Evolutionary conservation across 2,888 invertebrate genomes (phyloP), one percentile per base, ranked within the genome.

Genomic region (Elmis aenea): DNA sequence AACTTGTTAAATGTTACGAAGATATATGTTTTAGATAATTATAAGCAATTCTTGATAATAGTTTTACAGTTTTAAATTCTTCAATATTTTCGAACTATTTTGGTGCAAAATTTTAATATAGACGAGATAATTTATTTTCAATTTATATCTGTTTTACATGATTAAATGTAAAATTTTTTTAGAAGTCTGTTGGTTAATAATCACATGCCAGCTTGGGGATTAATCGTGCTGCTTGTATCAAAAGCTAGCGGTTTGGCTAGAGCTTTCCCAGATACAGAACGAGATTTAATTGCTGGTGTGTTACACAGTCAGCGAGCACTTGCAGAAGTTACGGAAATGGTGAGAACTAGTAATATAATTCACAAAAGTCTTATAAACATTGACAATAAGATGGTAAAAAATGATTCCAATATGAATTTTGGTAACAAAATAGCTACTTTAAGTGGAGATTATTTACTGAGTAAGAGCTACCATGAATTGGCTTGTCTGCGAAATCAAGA

Each of bases 241-340:
- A 94, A 92, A 71, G 90, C 93, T 6, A 92, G 91, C 5, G 93
- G 92, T 1, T 87, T 89, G 69, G 76, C 80, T 12, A 68, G 82
- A 0, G 81, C 81, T 61, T 83, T 87, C 45, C 82, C 87, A 0
- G 87, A 87, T 52, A 76, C 88, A 75, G 87, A 88, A 59, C 83
- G 85, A 64, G 90, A 89, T 53, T 87, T 87, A 61, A 84, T 86
- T 11, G 86, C 87, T 9, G 91, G 89, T 2, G 86, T 90, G 1
- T 65, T 90, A 18, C 84, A 89, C 58, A 86, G 88, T 46, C 92
- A 92, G 65, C 76, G 90, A 38, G 86, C 85, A 2, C 68, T 95
- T 30, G 94, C 94, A 0, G 94, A 94, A 67, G 88, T 94, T n/a
- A 90, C 90, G 0, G 95, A 95, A 72, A 91, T 95, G 90, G 92